Base-by-base conservation (phyloP, 30 jellyfish, hydroid and myxozoan genomes). In the Morbakka virulenta region DNA sequence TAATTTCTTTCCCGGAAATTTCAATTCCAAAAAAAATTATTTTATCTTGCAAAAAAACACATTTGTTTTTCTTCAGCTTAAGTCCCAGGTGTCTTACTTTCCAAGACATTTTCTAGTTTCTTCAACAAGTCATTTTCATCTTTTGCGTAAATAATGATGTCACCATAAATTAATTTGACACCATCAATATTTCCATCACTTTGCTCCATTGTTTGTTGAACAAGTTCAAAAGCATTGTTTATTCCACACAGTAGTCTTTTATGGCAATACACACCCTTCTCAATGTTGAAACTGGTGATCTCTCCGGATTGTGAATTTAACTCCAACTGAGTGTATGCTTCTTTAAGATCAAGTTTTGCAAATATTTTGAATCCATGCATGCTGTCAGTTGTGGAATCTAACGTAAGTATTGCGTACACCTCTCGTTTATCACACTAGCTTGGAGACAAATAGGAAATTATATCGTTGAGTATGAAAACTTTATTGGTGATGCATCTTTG, bases 321-420 rank as follows among this genome's bases (percentile, higher is more conserved):
- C 50, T 72, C 81, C 20, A 72, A 4, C 25, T 72, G 83, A 20
- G 81, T 72, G 65, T 72, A 41, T 3, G 84, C 83, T 41, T 72
- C 81, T 1, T 3, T 48, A n/a, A 49, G 26, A 35, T 70, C 84
- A 21, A 72, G 62, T 63, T 72, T 72, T 3, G 83, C 81, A 23
- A 72, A 72, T 50, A 49, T 50, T 72, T 72, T 72, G 20, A 64
- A 72, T 47, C 61, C 84, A 50, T 72, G 80, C 84, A 72, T 72
- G 14, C 1, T 4, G 52, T 72, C 84, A 20, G 52, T 25, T 29
- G 52, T 28, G 2, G 82, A 48, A 41, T 72, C 81, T 2, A 72
- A 22, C 25, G 84, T 72, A 14, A n/a, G 84, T 41, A 72, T 72
- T 47, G 84, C 81, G 33, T 41, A 51, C 22, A 3, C 52, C 52